A percentile compares a stretch with the other conserved stretches of the same genome.
These are phyloP conservation scores for Cacajao melanocephalus DNA, from an alignment of 2,797 vertebrate genomes.

Conservation along the genomic window DNA sequence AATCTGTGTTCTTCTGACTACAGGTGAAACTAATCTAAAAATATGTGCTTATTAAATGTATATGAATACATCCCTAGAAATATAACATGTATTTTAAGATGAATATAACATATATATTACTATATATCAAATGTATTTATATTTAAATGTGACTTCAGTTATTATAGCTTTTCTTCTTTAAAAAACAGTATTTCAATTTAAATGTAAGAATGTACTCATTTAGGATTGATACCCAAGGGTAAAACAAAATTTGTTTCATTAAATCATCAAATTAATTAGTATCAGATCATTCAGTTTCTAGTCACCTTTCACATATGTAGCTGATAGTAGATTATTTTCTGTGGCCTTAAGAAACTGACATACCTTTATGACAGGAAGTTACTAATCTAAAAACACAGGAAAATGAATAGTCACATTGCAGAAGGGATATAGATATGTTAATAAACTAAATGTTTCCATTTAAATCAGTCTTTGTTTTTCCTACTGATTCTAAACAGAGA, in stretches of 20 bases:
- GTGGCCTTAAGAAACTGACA: background rate
- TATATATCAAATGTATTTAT: background rate
- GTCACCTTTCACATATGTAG: background rate
- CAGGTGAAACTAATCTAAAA: background rate
- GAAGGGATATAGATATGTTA: background rate
- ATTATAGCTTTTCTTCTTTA: background rate
- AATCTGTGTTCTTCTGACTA: background rate
- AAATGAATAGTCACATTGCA: background rate
- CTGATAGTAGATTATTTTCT: background rate
- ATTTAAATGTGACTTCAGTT: background rate
- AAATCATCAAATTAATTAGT: background rate
- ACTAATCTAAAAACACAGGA: background rate
- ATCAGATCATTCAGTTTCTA: background rate
- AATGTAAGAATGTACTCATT: slow-evolving; percentile 2
- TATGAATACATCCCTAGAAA: background rate
- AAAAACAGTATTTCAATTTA: background rate
- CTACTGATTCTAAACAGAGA: background rate
- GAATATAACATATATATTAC: background rate
- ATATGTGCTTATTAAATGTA: background rate
- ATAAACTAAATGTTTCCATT: background rate
- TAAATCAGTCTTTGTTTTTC: background rate
- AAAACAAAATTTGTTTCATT: background rate
- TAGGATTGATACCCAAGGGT: background rate
- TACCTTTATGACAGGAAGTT: background rate
- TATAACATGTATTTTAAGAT: background rate